Evolutionary conservation across 2,113 vertebrate genomes (phyloP), one percentile per base, ranked within the genome.

Genomic region (Gavialis gangeticus): DNA sequence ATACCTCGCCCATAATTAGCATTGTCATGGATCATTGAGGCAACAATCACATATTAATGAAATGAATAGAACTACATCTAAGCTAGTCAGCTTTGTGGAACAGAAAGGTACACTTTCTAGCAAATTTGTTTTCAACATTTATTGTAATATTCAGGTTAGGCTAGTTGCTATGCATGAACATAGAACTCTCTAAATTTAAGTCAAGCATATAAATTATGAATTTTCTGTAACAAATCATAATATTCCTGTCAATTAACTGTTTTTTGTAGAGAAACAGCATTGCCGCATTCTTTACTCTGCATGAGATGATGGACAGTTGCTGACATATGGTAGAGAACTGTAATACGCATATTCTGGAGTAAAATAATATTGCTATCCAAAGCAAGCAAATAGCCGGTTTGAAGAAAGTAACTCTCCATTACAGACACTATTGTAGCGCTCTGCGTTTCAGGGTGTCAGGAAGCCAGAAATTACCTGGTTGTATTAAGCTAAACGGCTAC

Each of bases 51-150:
- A 13, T 87, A 55, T 77, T 89, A 80, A 86, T 86, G 58, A 87
- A 84, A 84, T 57, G 30, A 86, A 77, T n/a, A 86, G 58, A 67
- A 58, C 67, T 87, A 6, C 89, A 46, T 60, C 25, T 71, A 28
- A 76, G 37, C 34, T 66, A 75, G 73, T 54, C 87, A 84, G 55
- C 67, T 67, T 84, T 81, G 24, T 78, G 79, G 91, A 87, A 62
- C 86, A 87, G 79, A 81, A 46, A 84, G 67, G n/a, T 60, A 15
- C n/a, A 7, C 73, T 93, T 89, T 56, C 82, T 67, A 69, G 58
- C 91, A 91, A 87, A 89, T 78, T 22, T 55, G 60, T 60, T 80
- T 89, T 86, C 80, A 89, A 87, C 10, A n/a, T 80, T 64, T 56
- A 60, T 73, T 75, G 28, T 56, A 67, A 87, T n/a, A 78, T 27